Base-by-base conservation (phyloP, 2,888 invertebrate species). In the Hemithea aestivaria region DNA sequence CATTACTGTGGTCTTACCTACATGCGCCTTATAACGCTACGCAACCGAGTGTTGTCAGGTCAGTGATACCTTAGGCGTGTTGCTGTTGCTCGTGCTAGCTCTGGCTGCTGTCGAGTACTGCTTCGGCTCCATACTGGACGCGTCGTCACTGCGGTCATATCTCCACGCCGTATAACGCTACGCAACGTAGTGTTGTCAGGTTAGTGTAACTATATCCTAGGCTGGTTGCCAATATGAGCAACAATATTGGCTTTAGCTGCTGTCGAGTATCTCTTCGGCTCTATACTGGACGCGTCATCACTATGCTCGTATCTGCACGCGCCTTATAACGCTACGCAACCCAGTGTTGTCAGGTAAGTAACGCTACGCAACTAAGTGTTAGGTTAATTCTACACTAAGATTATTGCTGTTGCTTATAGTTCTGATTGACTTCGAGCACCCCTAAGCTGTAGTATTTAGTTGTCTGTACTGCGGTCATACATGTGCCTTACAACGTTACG, bases 21-120 rank as follows among this genome's bases (percentile, higher is more conserved):
- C 72, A 89, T 70, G 88, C 89, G 41, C 2, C 16, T 16, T 16
- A 4, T 2, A 7, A 25, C 8, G 10, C 25, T 6, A 25, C 10
- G 25, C 25, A 25, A 6, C 10, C 2, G n/a, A 10, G 2, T 25
- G 9, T 25, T 25, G 9, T 4, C 9, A n/a, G 9, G 10, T 25
- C 6, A 4, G 2, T 16, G 9, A n/a, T 7, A n/a, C 9, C 8
- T 29, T 87, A 47, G 83, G 88, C 67, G 74, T 84, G 60, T 73
- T 87, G 50, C 59, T 85, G 41, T 70, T 87, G 53, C 75, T 91
- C 57, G 90, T 92, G 63, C 73, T 92, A 48, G 89, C 90, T 44
- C 88, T 93, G 35, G 90, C 92, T 35, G 89, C 89, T n/a, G 84
- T 92, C 32, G 92, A 93, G 76, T 93, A 91, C 79, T 88, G 91